Evolutionary conservation across 2,888 invertebrate species (phyloP), one percentile per base, ranked within the genome.

Genomic region (Belgica antarctica): DNA sequence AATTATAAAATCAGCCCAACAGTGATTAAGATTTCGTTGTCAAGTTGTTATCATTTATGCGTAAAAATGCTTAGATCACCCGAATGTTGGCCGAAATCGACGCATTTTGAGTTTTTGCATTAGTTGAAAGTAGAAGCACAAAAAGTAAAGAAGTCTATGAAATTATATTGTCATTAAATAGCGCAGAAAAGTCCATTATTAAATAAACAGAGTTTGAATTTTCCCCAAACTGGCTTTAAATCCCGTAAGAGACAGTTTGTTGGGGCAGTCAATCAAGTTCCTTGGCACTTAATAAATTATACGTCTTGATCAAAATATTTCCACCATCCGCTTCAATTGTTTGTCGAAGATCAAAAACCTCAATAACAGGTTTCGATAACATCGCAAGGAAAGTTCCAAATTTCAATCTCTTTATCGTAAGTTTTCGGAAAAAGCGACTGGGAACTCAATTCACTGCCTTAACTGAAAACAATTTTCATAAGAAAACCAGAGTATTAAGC

Each of bases 51-150:
- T 52, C 12, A 52, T 52, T 52, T 22, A n/a, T 52, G 41, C 15
- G 41, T 41, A n/a, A 22, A 52, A 52, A 52, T 22, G 52, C 52
- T 52, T 52, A 52, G 52, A 52, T 19, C 7, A 52, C 5, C 34
- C 17, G 52, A 52, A 41, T 22, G 12, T 15, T 15, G 41, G n/a
- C n/a, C 2, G 41, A 41, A 10, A 41, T 41, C 41, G 41, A n/a
- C 15, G 41, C 41, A 41, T 41, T 41, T 41, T 41, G 15, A 41
- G 12, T 52, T 52, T 15, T 24, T 15, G 52, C 52, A 52, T 52
- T 52, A 52, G 52, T 52, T 52, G 24, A 52, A 52, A 15, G 52
- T 52, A 52, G 52, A 52, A 52, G 52, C 52, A 52, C 12, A 52
- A 15, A 7, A 52, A 22, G 52, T 19, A 52, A 52, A 52, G 10